Evolutionary conservation across 2,797 vertebrate genomes (phyloP).

Genomic region (Danio tinwini): DNA sequence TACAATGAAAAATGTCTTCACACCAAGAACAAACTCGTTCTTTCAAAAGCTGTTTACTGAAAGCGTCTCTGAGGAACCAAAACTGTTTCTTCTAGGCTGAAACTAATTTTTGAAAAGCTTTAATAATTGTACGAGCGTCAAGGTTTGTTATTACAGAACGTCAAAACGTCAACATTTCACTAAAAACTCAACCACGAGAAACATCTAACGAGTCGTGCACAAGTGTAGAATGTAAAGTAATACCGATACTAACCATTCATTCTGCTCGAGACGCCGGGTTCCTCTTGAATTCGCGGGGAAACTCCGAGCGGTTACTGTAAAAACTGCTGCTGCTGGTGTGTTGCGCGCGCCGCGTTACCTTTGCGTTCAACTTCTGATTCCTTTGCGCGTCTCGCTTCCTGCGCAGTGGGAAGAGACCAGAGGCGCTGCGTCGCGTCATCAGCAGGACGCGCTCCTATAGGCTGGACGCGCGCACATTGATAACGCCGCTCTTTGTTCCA

Average conservation of each 20-base stretch:
- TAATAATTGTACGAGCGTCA: too few relatives aligned
- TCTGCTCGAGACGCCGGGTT: constrained; percentile 35
- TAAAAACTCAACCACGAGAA: constrained; percentile 5
- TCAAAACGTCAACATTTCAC: background rate
- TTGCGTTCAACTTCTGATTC: constrained; percentile 40
- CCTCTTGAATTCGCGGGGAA: constrained; percentile 37
- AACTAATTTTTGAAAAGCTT: too few relatives aligned
- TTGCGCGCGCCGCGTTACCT: background rate
- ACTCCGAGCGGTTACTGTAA: constrained; percentile 54
- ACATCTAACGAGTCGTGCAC: background rate
- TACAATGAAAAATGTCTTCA: too few relatives aligned
- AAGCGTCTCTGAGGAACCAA: too few relatives aligned
- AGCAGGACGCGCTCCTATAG: constrained; percentile 74
- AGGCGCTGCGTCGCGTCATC: constrained; percentile 89
- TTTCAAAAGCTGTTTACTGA: too few relatives aligned
- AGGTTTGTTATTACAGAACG: background rate
- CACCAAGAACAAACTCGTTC: too few relatives aligned
- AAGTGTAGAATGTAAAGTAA: constrained; percentile 19
- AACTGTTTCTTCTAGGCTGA: too few relatives aligned
- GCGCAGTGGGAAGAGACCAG: constrained; percentile 79
- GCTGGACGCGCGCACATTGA: constrained; percentile 76
- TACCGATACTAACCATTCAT: constrained; percentile 54
- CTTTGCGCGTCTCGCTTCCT: constrained; percentile 75
- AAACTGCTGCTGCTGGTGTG: constrained; percentile 22
- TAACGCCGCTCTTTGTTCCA: constrained; percentile 80